Base-by-base conservation (phyloP, 1,140 invertebrate species). In the Episyrphus balteatus region DNA sequence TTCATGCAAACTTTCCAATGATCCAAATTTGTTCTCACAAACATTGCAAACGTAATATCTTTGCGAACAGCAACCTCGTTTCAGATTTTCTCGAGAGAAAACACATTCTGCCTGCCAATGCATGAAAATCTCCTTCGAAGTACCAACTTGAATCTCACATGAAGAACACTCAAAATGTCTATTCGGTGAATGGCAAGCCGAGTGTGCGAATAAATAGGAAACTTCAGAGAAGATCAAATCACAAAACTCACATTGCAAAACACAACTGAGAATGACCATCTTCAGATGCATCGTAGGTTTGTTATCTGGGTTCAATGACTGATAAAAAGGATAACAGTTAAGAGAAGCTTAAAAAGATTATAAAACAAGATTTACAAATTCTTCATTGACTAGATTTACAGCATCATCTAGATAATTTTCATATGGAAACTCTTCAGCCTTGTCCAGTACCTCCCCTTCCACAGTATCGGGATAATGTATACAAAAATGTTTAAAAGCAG, bases 211-310 rank as follows among this genome's bases (percentile, higher is more conserved):
- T 11, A 78, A 43, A 12, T 66, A 54, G 2, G 68, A 59, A 43
- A 71, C 66, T 19, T 76, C 73, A 1, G 67, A 65, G 48, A 75
- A 79, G 1, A 71, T 62, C 19, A 63, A 69, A 46, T 76, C 76
- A 50, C 76, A 79, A 47, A 75, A 78, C 52, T 78, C 76, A 41
- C 76, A 79, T 51, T 78, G 75, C 14, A 76, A 60, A 2, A 77
- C 50, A 12, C 74, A 65, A 17, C 48, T 49, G 15, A 67, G 17
- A 0, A 64, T 53, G 5, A 64, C 21, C 1, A 33, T 50, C 34
- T 54, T 47, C 1, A 56, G 37, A 33, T 50, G 52, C 15, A 41
- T 13, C 0, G 37, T 32, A 32, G 15, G 17, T 18, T 37, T 13
- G 10, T 37, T 11, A 43, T 36, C 34, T 36, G 34, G 12, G n/a